phyloP scores from a whole-genome alignment of 2,113 vertebrate species.

The Chaetura pelagica region DNA sequence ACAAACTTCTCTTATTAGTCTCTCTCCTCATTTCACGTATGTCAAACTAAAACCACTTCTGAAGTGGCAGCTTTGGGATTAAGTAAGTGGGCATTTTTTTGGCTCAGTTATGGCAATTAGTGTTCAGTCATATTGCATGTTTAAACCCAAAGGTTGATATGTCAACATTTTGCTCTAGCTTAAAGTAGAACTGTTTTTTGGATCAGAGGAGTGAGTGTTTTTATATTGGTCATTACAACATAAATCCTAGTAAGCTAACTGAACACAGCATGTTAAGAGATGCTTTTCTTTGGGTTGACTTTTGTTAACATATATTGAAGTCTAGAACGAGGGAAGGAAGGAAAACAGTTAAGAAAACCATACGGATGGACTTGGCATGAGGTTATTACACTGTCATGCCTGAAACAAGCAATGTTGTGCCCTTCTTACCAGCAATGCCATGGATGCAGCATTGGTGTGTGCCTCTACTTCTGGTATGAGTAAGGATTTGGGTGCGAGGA shows the following conservation, averaged over 20 bases:
- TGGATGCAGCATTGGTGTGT: background rate
- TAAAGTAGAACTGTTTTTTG: background rate
- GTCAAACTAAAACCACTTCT: background rate
- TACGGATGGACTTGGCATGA: background rate
- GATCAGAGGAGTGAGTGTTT: background rate
- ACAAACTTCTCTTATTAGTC: background rate
- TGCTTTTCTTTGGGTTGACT: background rate
- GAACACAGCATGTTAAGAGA: background rate
- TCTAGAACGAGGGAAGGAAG: background rate
- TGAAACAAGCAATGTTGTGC: background rate
- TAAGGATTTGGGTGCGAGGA: background rate
- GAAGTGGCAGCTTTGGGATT: constrained; percentile 26
- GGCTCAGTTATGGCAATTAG: constrained; percentile 29
- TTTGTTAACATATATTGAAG: background rate
- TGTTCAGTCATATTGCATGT: background rate
- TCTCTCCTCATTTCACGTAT: background rate
- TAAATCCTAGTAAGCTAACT: background rate
- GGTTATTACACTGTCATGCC: background rate
- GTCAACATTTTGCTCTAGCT: background rate
- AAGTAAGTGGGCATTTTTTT: background rate
- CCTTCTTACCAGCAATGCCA: background rate
- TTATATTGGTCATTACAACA: background rate
- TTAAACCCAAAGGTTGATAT: background rate
- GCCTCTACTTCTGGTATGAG: background rate
- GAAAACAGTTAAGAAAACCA: background rate